Evolutionary conservation across 2,797 vertebrate genomes (phyloP), one percentile per base, ranked within the genome.

Genomic region (Eutrigla gurnardus): DNA sequence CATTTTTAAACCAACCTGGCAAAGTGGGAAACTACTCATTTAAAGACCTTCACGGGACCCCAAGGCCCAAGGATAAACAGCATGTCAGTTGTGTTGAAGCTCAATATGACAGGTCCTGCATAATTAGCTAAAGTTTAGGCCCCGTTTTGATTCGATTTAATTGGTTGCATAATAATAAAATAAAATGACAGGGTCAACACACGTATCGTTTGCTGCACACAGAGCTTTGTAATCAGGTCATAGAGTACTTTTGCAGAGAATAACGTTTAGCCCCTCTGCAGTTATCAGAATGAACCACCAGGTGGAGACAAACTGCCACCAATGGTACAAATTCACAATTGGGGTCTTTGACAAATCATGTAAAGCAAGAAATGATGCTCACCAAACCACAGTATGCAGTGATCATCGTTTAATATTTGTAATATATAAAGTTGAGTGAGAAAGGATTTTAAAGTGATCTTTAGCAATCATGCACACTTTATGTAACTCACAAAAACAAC

Each of bases 231-330:
- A 11, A 45, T 46, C 12, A 42, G 45, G 33, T 47, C 2, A 12
- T 6, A 18, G 15, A 55, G 35, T 46, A 14, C 18, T 25, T 65
- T 17, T 1, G 14, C 2, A 12, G 8, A 40, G 49, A 32, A 39
- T 25, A 67, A 36, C 2, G 3, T 17, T 13, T 46, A 0, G 25
- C 39, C 25, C 14, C 45, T 57, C 42, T 10, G 17, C 10, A 46
- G 8, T 55, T 46, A 45, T 70, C 42, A 11, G 3, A 45, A 18
- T 62, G 32, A 65, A 25, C 53, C 45, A 46, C 50, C 18, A 77
- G 79, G 43, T 60, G 68, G 75, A 52, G 75, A 68, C 62, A 70
- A 62, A 70, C 11, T 58, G 1, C 13, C 45, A 36, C 68, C 9
- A 69, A 32, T 62, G 32, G 8, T 57, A 17, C 25, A 69, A 12